Conservation (phyloP, 2,888 invertebrate species). For the Drosophila austrosaltans region DNA sequence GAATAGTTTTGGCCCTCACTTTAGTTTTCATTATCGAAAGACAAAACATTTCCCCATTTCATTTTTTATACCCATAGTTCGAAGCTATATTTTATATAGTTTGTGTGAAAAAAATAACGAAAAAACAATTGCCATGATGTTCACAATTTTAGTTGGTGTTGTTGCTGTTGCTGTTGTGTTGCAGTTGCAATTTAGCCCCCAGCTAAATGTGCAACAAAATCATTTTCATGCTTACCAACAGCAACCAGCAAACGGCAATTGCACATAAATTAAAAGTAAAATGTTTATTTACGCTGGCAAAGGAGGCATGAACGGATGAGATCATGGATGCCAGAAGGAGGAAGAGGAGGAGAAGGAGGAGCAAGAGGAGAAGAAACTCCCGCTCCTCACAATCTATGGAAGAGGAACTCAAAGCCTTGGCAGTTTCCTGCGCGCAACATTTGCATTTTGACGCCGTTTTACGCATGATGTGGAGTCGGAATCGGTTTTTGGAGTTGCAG, state of each 20-base stretch:
- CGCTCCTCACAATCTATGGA: constrained; percentile 13
- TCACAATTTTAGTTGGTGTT: constrained; percentile 38
- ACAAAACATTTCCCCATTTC: not conserved
- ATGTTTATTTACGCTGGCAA: constrained; percentile 70
- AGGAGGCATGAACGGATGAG: constrained; percentile 22
- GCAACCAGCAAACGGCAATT: constrained; percentile 34
- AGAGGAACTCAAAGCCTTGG: constrained; percentile 10
- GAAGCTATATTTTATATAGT: constrained; percentile 7
- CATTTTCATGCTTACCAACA: constrained; percentile 56
- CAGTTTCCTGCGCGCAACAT: constrained; percentile 70
- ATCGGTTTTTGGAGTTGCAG: not conserved
- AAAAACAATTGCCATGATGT: constrained; percentile 34
- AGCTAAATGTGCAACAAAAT: constrained; percentile 66
- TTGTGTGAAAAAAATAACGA: constrained; percentile 4
- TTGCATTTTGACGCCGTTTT: constrained; percentile 76
- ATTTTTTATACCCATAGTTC: not conserved
- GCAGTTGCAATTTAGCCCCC: constrained; percentile 43
- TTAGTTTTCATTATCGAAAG: not conserved
- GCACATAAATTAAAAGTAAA: constrained; percentile 73
- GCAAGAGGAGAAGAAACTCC: constrained; percentile 31
- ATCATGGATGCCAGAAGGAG: not conserved
- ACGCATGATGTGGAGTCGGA: constrained; percentile 65
- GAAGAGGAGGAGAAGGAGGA: constrained; percentile 11
- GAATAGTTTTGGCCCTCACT: not conserved
- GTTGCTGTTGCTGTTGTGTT: constrained; percentile 59